These are phyloP conservation scores for Anarsia innoxiella DNA, from an alignment of 2,888 invertebrate species.

Conservation along the genomic window DNA sequence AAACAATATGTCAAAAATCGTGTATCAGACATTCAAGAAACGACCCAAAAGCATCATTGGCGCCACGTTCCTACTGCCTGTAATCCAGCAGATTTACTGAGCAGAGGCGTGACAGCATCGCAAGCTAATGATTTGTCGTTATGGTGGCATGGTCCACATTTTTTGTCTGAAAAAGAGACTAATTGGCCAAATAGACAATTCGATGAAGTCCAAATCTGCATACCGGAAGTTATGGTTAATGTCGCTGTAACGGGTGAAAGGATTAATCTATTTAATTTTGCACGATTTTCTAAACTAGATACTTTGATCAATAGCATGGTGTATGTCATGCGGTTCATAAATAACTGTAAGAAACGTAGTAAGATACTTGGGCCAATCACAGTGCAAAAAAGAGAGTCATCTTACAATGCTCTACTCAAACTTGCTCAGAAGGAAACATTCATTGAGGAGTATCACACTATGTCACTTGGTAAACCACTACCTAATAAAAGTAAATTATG, in stretches of 20 bases:
- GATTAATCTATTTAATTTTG: not conserved
- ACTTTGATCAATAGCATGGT: conserved; percentile 6
- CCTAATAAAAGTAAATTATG: conserved; percentile 9
- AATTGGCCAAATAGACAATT: conserved; percentile 15
- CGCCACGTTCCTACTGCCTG: conserved; percentile 21
- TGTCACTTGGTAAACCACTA: conserved; percentile 9
- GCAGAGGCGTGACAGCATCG: conserved; percentile 21
- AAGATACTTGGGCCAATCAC: conserved; percentile 7
- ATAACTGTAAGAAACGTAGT: conserved; percentile 9
- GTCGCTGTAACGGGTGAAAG: not conserved
- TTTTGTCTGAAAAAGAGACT: conserved; percentile 8
- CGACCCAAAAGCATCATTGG: conserved; percentile 17
- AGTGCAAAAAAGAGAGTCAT: conserved; percentile 5
- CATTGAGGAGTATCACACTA: conserved; percentile 4
- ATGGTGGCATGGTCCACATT: conserved; percentile 24
- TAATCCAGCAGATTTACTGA: conserved; percentile 25
- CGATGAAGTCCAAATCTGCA: not conserved
- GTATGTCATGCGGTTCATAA: conserved; percentile 12
- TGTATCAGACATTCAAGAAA: conserved; percentile 22
- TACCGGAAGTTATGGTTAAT: conserved; percentile 3
- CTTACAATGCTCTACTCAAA: conserved; percentile 3
- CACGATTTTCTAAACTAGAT: conserved; percentile 6
- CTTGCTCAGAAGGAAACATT: conserved; percentile 13
- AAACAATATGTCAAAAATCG: conserved; percentile 22
- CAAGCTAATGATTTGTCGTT: conserved; percentile 10